Base-by-base conservation (phyloP, 2,113 vertebrate genomes). In the Brachyistius frenatus region DNA sequence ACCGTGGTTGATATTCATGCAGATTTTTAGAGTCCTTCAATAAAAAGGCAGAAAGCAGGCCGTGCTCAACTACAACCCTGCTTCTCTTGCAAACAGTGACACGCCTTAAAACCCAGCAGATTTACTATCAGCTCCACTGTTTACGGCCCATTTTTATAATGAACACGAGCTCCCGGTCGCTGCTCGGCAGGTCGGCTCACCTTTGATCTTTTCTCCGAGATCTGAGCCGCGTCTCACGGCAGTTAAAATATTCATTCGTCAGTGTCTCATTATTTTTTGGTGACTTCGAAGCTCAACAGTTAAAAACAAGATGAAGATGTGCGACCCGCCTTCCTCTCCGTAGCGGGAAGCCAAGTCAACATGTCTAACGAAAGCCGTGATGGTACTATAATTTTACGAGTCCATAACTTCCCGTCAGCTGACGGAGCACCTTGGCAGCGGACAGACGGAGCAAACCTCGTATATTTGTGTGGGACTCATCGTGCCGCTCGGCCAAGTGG, bases 381-480 rank as follows among this genome's bases (percentile, higher is more conserved):
- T 66, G 76, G 55, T 46, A 31, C 67, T 58, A 35, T 73, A 58
- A 75, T 63, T 84, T 82, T 69, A 88, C 35, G 66, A 60, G 46
- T 66, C 66, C 66, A 36, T 76, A 78, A 73, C 56, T 76, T 61
- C 53, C 33, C 41, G 66, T 46, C 52, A 0, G 35, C 60, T 74
- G 61, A 67, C 46, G 3, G 54, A 49, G 73, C 15, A 8, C 73
- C 35, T 44, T 47, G 67, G 62, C 73, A 77, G 49, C 56, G 2
- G 3, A 10, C 23, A 13, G 14, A 44, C 23, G 57, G 47, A 73
- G 2, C 39, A 37, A 46, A 81, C 33, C 7, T 76, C 50, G 5
- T n/a, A 54, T 54, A 60, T 78, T 73, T 69, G 23, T 36, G 41
- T 56, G 41, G 13, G 2, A 33, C 31, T 50, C 23, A 23, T 23